These are phyloP conservation scores for Drosophila mayri DNA, from an alignment of 1,140 invertebrate genomes.

Conservation along the genomic window DNA sequence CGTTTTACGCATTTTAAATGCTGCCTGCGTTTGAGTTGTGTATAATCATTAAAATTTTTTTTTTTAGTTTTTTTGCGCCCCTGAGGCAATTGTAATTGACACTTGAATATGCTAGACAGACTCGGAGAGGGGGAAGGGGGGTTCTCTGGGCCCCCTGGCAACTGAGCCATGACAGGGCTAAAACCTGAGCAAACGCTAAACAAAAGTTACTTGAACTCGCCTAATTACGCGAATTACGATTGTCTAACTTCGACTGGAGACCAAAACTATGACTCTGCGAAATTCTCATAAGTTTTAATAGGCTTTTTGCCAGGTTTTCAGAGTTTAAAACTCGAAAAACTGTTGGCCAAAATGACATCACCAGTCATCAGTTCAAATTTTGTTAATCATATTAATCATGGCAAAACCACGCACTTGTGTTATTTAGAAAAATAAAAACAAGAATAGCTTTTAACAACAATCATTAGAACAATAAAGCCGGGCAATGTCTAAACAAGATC, in stretches of 20 bases:
- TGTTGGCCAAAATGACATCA: slow-evolving; percentile 41
- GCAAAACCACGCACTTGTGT: slow-evolving; percentile 31
- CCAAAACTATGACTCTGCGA: slow-evolving; percentile 50
- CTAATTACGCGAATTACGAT: slow-evolving; percentile 69
- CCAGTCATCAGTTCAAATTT: slow-evolving; percentile 34
- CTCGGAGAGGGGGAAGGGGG: background rate
- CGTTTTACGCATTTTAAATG: slow-evolving; percentile 73
- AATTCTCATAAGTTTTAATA: slow-evolving; percentile 57
- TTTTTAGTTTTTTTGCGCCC: slow-evolving; percentile 28
- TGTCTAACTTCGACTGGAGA: slow-evolving; percentile 17
- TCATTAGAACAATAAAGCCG: slow-evolving; percentile 27
- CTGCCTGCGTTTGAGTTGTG: slow-evolving; percentile 43
- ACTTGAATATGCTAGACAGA: slow-evolving; percentile 66
- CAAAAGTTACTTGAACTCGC: slow-evolving; percentile 69
- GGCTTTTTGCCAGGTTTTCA: slow-evolving; percentile 35
- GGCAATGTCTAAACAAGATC: slow-evolving; percentile 23
- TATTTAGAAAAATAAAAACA: slow-evolving; percentile 9
- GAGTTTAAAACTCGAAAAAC: slow-evolving; percentile 16
- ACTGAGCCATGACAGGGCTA: slow-evolving; percentile 75
- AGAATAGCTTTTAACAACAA: slow-evolving; percentile 11
- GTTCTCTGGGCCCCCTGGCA: slow-evolving; percentile 45
- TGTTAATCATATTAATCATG: slow-evolving; percentile 49
- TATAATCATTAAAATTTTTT: slow-evolving; percentile 59
- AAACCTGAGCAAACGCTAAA: slow-evolving; percentile 25
- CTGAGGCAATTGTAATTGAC: slow-evolving; percentile 67